Percentiles rank a stretch among this genome's conserved stretches.
Evolutionary conservation across 2,797 vertebrate species (phyloP).

Genomic region (Graptemys geographica): DNA sequence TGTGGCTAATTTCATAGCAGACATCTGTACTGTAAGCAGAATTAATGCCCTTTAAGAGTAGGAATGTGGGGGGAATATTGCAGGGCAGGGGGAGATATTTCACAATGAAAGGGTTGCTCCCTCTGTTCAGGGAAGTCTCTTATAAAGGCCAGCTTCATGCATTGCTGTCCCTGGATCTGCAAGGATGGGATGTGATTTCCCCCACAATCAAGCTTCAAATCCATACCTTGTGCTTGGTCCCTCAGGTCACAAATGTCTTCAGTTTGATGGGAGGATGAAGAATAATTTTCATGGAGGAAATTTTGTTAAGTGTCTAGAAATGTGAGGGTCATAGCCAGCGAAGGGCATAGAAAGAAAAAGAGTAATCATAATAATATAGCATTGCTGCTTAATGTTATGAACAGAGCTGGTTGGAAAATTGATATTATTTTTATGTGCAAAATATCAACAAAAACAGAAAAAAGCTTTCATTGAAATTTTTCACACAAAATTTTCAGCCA

Average conservation of each 20-base stretch:
- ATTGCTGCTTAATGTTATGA: neutral
- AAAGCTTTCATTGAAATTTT: neutral
- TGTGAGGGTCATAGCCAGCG: neutral
- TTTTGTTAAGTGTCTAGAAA: neutral
- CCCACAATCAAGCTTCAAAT: constrained; percentile 13
- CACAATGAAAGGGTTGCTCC: neutral
- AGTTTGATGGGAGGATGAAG: neutral
- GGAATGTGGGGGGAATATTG: neutral
- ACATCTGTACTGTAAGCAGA: neutral
- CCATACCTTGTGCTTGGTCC: neutral
- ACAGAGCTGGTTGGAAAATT: neutral
- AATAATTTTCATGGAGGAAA: constrained; percentile 15
- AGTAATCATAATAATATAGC: neutral
- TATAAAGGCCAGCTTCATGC: neutral
- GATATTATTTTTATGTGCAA: neutral
- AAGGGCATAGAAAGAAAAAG: constrained; percentile 1
- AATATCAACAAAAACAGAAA: neutral
- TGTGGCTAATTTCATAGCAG: neutral
- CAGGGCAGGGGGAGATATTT: neutral
- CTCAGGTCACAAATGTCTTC: neutral
- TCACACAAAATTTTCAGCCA: neutral
- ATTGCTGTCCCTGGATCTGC: neutral
- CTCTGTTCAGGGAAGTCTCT: neutral
- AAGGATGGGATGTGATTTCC: constrained; percentile 28
- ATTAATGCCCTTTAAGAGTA: neutral